These are phyloP conservation scores for Ptychoptera albimana DNA, from an alignment of 2,888 invertebrate genomes.

Conservation along the genomic window DNA sequence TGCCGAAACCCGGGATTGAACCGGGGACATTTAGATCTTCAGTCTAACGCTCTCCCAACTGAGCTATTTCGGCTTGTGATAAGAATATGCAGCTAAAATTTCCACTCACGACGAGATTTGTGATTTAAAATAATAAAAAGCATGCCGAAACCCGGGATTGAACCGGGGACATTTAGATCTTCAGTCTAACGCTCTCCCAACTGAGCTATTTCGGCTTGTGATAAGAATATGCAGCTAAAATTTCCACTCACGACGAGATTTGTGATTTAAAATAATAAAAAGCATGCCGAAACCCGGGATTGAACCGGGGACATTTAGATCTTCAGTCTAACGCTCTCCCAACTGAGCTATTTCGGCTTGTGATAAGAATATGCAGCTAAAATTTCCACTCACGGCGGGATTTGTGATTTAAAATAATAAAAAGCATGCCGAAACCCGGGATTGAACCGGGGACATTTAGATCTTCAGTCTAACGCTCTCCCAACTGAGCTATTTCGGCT, in stretches of 20 bases:
- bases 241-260: too few relatives aligned
- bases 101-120: too few relatives aligned
- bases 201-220: conserved; percentile 57
- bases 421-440: conserved; percentile 48
- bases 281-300: conserved; percentile 27
- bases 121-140: too few relatives aligned
- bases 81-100: too few relatives aligned
- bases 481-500: conserved; percentile 69
- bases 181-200: conserved; percentile 68
- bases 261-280: too few relatives aligned
- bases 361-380: too few relatives aligned
- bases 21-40: conserved; percentile 61
- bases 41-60: conserved; percentile 69
- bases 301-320: conserved; percentile 61
- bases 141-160: conserved; percentile 56
- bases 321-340: conserved; percentile 67
- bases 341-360: conserved; percentile 44
- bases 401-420: too few relatives aligned
- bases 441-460: conserved; percentile 61
- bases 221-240: too few relatives aligned
- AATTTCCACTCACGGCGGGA: too few relatives aligned
- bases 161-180: conserved; percentile 62
- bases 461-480: conserved; percentile 66
- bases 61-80: conserved; percentile 53
- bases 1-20: conserved; percentile 62